These are phyloP conservation scores for Lithobates pipiens DNA, from an alignment of 2,797 vertebrate species.

Conservation along the genomic window DNA sequence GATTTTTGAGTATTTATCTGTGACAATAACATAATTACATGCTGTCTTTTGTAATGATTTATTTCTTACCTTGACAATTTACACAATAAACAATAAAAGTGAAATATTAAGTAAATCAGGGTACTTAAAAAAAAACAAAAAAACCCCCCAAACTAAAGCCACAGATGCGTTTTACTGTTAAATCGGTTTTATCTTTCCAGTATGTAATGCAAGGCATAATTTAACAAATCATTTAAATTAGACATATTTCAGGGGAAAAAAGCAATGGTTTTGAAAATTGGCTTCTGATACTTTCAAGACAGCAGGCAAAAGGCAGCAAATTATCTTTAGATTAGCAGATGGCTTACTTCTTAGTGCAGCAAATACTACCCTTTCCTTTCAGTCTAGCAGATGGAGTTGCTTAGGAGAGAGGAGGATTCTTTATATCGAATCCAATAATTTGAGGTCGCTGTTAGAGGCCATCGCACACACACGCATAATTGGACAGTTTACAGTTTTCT, in stretches of 20 bases:
- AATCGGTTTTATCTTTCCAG: conserved; percentile 53
- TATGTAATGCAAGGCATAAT: conserved; percentile 58
- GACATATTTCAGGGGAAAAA: conserved; percentile 54
- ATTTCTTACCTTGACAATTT: conserved; percentile 37
- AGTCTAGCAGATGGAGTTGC: conserved; percentile 61
- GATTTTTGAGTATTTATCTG: background rate
- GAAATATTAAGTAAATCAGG: conserved; percentile 51
- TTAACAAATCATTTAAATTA: conserved; percentile 63
- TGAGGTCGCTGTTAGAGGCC: conserved; percentile 43
- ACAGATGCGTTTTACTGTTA: conserved; percentile 56
- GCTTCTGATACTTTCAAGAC: conserved; percentile 63
- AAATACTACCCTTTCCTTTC: conserved; percentile 59
- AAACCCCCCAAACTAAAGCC: conserved; percentile 6
- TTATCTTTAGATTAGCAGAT: conserved; percentile 64
- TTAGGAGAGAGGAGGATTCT: conserved; percentile 53
- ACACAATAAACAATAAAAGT: conserved; percentile 47
- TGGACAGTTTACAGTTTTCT: conserved; percentile 26
- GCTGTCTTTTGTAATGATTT: background rate
- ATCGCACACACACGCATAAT: conserved; percentile 47
- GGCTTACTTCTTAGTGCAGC: conserved; percentile 58
- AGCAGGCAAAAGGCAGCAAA: conserved; percentile 63
- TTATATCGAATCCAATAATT: conserved; percentile 58
- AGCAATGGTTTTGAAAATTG: conserved; percentile 59
- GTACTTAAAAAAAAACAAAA: conserved; percentile 10
- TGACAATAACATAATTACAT: conserved; percentile 12